Percentiles rank a stretch among this genome's conserved stretches.
Evolutionary conservation across 2,797 vertebrate genomes (phyloP).

Genomic region (Ciconia nigra): DNA sequence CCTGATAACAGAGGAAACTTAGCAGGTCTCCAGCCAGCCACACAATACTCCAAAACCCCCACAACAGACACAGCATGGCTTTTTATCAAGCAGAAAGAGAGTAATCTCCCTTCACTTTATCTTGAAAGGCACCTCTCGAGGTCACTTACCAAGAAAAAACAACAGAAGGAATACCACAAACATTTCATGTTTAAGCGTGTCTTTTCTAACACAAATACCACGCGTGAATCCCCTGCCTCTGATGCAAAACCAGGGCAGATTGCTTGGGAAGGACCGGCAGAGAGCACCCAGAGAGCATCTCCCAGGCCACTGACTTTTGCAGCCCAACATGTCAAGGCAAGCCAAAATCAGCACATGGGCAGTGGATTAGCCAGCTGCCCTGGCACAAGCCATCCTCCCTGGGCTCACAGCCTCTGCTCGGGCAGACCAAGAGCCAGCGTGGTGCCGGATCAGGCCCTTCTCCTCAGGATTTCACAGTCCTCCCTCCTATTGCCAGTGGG

Average conservation of each 20-base stretch:
- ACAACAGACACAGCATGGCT: accelerated
- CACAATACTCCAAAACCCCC: background rate
- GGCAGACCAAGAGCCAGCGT: background rate
- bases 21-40: background rate
- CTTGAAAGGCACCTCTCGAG: background rate
- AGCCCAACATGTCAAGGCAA: background rate
- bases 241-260: background rate
- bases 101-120: background rate
- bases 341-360: background rate
- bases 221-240: accelerated
- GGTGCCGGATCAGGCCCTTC: background rate
- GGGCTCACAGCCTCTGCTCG: background rate
- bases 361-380: background rate
- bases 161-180: background rate
- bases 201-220: background rate
- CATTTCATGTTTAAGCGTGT: background rate
- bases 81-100: background rate
- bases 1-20: background rate
- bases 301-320: background rate
- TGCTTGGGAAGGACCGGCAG: background rate
- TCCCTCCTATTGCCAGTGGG: background rate
- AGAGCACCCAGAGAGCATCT: background rate
- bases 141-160: background rate
- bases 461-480: background rate
- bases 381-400: background rate